Percentiles rank a stretch among this genome's conserved stretches.
Conservation (phyloP, 2,113 vertebrate genomes). For the Passer montanus region DNA sequence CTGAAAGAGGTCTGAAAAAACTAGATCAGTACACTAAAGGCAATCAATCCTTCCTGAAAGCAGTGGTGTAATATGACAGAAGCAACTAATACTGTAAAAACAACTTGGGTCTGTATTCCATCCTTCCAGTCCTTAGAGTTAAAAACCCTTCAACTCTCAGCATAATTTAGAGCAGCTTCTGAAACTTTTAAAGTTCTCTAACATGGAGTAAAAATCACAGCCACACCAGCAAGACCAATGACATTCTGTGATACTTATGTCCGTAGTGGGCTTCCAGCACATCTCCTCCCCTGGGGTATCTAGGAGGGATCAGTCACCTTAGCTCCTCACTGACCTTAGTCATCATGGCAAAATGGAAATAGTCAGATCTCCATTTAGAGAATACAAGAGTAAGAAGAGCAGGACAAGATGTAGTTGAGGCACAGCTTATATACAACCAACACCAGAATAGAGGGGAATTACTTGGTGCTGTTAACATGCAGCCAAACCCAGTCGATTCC, state of each 20-base stretch:
- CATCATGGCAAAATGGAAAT: neutral
- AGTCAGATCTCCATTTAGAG: neutral
- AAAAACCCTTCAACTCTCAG: neutral
- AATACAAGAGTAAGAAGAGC: neutral
- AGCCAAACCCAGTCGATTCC: neutral
- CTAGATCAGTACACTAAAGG: neutral
- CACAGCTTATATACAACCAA: neutral
- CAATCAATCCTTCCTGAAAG: neutral
- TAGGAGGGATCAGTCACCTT: neutral
- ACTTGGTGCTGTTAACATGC: neutral
- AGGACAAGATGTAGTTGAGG: neutral
- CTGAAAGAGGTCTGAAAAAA: neutral
- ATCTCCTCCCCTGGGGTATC: neutral
- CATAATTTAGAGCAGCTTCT: neutral
- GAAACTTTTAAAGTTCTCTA: neutral
- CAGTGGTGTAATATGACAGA: neutral
- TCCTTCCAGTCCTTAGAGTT: neutral
- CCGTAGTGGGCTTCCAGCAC: neutral
- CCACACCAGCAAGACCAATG: neutral
- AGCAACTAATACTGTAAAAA: neutral
- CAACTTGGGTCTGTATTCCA: neutral
- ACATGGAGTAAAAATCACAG: neutral
- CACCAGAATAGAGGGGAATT: neutral
- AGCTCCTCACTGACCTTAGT: neutral
- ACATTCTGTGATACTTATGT: fast-evolving